Evolutionary conservation across 1,140 invertebrate species (phyloP), one percentile per base, ranked within the genome.

Genomic region (Tetramorium alpestre): DNA sequence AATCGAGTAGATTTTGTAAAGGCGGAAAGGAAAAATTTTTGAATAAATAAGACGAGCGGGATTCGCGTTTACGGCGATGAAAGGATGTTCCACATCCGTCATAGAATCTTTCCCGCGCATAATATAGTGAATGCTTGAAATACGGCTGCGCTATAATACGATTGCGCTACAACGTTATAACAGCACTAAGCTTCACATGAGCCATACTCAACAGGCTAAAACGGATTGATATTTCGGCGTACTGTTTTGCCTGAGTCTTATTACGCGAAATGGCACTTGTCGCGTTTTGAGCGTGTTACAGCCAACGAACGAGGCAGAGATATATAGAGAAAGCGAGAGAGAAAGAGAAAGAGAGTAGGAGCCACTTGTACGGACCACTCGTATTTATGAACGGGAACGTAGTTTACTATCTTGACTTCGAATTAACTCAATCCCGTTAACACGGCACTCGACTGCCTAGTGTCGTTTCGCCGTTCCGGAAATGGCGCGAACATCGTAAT

Each of bases 341-440:
- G 64, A 13, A 33, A 25, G 7, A 64, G 22, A 11, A 25, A 5
- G 38, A 38, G 25, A 25, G 47, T 47, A 28, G 33, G 33, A 33
- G 41, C 67, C 80, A 82, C 67, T 82, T 47, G 67, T 28, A 38
- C 54, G 41, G 25, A 47, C 69, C 67, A 73, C 54, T 84, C 28
- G 80, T 84, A 84, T 75, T 84, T 84, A 84, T 84, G 69, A 84
- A 84, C 80, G 69, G n/a, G 41, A 75, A 75, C 80, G 54, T 84
- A 73, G 54, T 73, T 84, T 62, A 84, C 67, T 75, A 13, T 73
- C 80, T 84, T 75, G 69, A 82, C 80, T 82, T 54, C 41, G 69
- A 84, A 84, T 84, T 84, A 84, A 84, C 80, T 62, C 80, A 75
- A 84, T 84, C 69, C 80, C 80, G 80, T 82, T 82, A 82, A 82